Evolutionary conservation across 2,888 invertebrate genomes (phyloP).

Genomic region (Dryococelus australis): DNA sequence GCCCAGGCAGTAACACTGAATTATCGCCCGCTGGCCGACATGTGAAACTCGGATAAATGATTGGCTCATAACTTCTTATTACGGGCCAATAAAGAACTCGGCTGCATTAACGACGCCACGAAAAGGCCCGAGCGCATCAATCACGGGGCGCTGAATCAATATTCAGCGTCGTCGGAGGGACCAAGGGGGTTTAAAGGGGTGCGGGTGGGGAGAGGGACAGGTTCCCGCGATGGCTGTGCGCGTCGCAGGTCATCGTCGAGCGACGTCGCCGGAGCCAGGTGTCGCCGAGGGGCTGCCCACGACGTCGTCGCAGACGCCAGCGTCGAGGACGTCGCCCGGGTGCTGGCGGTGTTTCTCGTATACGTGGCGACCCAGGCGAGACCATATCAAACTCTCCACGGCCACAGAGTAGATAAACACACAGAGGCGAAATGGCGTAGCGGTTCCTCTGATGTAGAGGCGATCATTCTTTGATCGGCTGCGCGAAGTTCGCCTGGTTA

Average conservation of each 20-base stretch:
- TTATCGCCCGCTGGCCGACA: conserved; percentile 16
- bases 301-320: neutral
- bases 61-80: conserved; percentile 16
- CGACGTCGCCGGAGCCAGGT: no score
- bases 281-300: neutral
- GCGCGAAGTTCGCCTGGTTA: no score
- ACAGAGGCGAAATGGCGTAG: no score
- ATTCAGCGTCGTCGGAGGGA: neutral
- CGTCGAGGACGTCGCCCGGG: neutral
- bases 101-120: conserved; percentile 16
- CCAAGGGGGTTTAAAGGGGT: neutral
- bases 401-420: no score
- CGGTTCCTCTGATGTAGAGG: no score
- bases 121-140: neutral
- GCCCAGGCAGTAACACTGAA: neutral
- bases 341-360: no score
- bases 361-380: no score
- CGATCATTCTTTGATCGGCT: no score
- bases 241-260: neutral
- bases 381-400: no score
- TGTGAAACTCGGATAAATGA: conserved; percentile 16
- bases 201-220: neutral
- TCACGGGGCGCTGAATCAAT: conserved; percentile 11
- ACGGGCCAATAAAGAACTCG: conserved; percentile 16
- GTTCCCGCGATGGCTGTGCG: neutral